Percentiles rank a stretch among this genome's conserved stretches.
Evolutionary conservation across 1,140 invertebrate species (phyloP).

Genomic region (Carcinoscorpius rotundicauda): DNA sequence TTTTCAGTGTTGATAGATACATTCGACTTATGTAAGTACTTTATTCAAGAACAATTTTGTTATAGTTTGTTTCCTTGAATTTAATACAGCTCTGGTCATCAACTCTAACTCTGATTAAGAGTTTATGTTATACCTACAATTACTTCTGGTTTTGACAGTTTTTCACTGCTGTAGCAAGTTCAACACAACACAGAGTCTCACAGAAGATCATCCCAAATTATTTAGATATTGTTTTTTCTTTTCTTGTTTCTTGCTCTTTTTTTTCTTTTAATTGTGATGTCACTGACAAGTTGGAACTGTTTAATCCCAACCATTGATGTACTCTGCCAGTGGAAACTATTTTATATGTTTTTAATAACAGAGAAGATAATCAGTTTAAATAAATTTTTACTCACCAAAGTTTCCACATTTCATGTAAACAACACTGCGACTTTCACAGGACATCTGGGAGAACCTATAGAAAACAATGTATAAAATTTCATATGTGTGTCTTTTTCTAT

Average conservation of each 20-base stretch:
- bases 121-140: no score
- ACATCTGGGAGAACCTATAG: conserved; percentile 11
- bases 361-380: background rate
- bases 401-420: conserved; percentile 17
- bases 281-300: background rate
- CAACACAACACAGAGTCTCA: no score
- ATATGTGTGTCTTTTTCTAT: no score
- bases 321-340: background rate
- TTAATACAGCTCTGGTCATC: no score
- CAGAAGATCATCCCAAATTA: no score
- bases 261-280: background rate
- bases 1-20: background rate
- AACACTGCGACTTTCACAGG: conserved; percentile 15
- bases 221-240: no score
- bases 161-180: no score
- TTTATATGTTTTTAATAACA: background rate
- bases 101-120: no score
- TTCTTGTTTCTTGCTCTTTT: no score
- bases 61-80: no score
- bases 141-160: no score
- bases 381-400: conserved; percentile 9
- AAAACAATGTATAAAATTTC: no score
- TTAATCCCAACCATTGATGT: conserved; percentile 1
- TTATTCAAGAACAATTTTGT: background rate
- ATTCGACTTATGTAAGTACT: background rate